phyloP scores from a whole-genome alignment of 1,140 invertebrate genomes.

The Piezodorus guildinii region DNA sequence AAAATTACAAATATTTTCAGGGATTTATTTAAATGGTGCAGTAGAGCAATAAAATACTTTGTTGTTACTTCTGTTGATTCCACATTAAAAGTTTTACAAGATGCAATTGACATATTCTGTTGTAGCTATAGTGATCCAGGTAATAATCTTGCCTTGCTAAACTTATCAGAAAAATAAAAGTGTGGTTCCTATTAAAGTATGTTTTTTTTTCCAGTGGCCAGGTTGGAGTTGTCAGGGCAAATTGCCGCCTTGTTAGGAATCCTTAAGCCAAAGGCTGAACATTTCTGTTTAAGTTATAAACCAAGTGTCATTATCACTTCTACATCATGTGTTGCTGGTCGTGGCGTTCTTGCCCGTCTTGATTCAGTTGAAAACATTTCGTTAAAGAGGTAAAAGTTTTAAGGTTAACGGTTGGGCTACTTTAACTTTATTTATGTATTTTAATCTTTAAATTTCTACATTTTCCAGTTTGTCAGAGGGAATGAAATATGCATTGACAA shows the following conservation, averaged over 20 bases:
- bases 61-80: slow-evolving; percentile 60
- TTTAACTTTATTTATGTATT: not conserved
- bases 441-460: slow-evolving; percentile 18
- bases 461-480: slow-evolving; percentile 24
- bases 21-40: slow-evolving; percentile 89
- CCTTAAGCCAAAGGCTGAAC: slow-evolving; percentile 67
- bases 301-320: slow-evolving; percentile 49
- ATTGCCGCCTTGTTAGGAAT: slow-evolving; percentile 76
- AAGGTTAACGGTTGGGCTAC: too few relatives aligned
- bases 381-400: slow-evolving; percentile 13
- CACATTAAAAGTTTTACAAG: slow-evolving; percentile 67
- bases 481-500: slow-evolving; percentile 66
- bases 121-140: slow-evolving; percentile 52
- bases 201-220: slow-evolving; percentile 35
- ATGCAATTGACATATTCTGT: slow-evolving; percentile 86
- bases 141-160: slow-evolving; percentile 15
- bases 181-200: not conserved
- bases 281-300: slow-evolving; percentile 66
- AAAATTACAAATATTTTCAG: slow-evolving; percentile 34
- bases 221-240: slow-evolving; percentile 53
- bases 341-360: slow-evolving; percentile 36
- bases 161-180: too few relatives aligned
- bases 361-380: slow-evolving; percentile 1
- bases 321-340: slow-evolving; percentile 39
- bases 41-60: slow-evolving; percentile 60